Evolutionary conservation across 2,113 vertebrate genomes (phyloP).

Genomic region (Sarotherodon lohbergeri): DNA sequence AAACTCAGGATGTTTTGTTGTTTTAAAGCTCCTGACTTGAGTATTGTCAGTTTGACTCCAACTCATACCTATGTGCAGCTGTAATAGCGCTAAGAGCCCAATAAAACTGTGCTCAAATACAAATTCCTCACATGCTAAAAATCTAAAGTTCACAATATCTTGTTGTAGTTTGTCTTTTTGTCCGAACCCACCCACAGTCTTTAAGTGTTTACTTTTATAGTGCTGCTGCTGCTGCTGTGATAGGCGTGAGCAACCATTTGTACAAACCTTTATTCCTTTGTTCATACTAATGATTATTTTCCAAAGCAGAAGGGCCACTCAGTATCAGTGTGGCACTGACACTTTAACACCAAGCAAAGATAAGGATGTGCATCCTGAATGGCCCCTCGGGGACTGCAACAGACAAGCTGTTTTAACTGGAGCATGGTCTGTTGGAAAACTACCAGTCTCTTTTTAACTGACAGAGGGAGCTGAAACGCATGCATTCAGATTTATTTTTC

Average conservation of each 20-base stretch:
- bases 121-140: not conserved
- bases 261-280: not conserved
- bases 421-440: not conserved
- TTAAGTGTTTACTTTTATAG: not conserved
- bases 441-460: not conserved
- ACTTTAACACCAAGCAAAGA: not conserved
- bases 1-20: not conserved
- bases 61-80: not conserved
- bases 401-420: not conserved
- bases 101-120: not conserved
- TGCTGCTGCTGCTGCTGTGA: not conserved
- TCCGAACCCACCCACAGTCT: rapidly evolving
- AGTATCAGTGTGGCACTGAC: not conserved
- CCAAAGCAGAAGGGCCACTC: not conserved
- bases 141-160: rapidly evolving
- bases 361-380: not conserved
- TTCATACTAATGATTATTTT: not conserved
- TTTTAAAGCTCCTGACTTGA: not conserved
- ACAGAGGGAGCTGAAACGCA: not conserved
- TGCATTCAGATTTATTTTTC: not conserved
- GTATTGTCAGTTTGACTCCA: not conserved
- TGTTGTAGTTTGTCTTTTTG: not conserved
- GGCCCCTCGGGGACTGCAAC: not conserved
- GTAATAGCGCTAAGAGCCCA: not conserved
- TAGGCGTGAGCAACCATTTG: not conserved